phyloP scores from a whole-genome alignment of 2,797 vertebrate genomes.

The Girardinus metallicus region DNA sequence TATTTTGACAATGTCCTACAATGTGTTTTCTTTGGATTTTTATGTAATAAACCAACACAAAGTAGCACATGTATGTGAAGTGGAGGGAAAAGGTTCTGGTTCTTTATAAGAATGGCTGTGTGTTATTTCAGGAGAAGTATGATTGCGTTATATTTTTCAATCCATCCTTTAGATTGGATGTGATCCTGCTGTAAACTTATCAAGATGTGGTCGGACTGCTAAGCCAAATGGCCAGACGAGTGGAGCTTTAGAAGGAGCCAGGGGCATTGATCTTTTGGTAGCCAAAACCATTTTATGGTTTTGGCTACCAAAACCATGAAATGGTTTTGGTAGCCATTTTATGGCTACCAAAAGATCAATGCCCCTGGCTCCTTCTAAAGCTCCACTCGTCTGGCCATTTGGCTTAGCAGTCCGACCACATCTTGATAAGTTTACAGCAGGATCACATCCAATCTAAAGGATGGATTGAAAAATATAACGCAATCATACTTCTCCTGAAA shows the following conservation, averaged over 20 bases:
- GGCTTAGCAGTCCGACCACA: not conserved
- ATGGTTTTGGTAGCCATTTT: too few species aligned
- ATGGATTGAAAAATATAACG: not conserved
- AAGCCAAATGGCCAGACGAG: not conserved
- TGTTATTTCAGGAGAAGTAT: not conserved
- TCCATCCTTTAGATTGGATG: not conserved
- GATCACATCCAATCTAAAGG: not conserved
- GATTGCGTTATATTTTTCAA: not conserved
- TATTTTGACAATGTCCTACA: not conserved
- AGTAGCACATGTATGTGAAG: not conserved
- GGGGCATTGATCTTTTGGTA: too few species aligned
- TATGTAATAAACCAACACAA: not conserved
- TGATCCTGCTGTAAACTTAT: not conserved
- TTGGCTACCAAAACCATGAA: too few species aligned
- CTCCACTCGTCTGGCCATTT: not conserved
- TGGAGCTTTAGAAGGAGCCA: not conserved
- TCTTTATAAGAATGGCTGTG: not conserved
- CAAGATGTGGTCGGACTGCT: not conserved
- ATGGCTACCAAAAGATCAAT: too few species aligned
- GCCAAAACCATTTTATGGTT: too few species aligned
- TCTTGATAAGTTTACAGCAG: not conserved
- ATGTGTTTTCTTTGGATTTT: not conserved
- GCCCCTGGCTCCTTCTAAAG: not conserved
- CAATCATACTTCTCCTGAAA: not conserved
- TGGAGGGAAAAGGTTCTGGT: not conserved